These are phyloP conservation scores for Aphaenogaster rudis DNA, from an alignment of 1,140 invertebrate species.

Conservation along the genomic window DNA sequence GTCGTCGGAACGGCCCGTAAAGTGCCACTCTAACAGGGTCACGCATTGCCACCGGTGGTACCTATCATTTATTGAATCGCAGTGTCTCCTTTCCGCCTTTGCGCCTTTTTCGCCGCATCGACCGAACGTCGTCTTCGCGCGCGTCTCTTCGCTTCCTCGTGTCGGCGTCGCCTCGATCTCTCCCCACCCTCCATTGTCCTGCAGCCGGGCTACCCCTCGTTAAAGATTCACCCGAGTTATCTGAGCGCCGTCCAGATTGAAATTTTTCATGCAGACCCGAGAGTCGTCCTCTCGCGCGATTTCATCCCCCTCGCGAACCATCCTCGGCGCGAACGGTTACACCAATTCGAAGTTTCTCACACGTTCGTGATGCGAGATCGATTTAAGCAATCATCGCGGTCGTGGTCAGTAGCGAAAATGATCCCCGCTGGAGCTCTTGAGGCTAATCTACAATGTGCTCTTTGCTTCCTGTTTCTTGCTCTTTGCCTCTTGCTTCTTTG, in stretches of 20 bases:
- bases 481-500: no score
- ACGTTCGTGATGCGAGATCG: not conserved
- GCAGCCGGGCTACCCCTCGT: conserved; percentile 78
- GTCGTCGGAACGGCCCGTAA: conserved; percentile 72
- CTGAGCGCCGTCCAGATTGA: conserved; percentile 84
- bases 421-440: not conserved
- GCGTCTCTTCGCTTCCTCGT: not conserved
- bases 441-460: no score
- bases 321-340: not conserved
- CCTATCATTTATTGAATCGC: conserved; percentile 83
- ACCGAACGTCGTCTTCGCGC: conserved; percentile 32
- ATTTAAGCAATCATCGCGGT: conserved; percentile 6
- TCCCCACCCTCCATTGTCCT: conserved; percentile 53
- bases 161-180: conserved; percentile 7
- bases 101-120: conserved; percentile 13
- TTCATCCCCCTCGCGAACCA: conserved; percentile 31
- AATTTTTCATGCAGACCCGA: conserved; percentile 84
- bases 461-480: no score
- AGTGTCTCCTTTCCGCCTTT: conserved; percentile 46
- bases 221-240: conserved; percentile 86
- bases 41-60: conserved; percentile 77
- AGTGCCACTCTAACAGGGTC: conserved; percentile 83
- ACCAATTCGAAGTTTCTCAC: conserved; percentile 44
- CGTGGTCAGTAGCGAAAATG: no score
- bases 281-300: conserved; percentile 66